Conservation (phyloP, 2,797 vertebrate genomes). For the Distichodus sexfasciatus region DNA sequence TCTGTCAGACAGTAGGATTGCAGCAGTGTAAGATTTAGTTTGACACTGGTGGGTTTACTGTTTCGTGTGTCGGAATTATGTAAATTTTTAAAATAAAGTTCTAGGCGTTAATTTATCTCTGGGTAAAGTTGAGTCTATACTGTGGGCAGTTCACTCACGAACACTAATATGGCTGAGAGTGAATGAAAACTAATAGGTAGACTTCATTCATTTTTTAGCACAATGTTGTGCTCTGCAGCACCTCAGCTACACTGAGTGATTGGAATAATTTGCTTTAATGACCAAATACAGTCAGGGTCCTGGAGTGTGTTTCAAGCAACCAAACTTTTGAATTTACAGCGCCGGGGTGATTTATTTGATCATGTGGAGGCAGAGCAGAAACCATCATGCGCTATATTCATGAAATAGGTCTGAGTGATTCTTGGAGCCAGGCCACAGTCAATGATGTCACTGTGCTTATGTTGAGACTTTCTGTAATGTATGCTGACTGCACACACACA, state of each 20-base stretch:
- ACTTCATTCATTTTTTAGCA: too few species aligned
- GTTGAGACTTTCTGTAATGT: conserved; percentile 52
- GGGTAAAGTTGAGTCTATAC: background rate
- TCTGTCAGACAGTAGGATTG: too few species aligned
- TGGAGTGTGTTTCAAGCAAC: conserved; percentile 10
- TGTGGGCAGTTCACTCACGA: too few species aligned
- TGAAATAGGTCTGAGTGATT: conserved; percentile 45
- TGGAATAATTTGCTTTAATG: conserved; percentile 27
- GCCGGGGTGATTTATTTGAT: conserved; percentile 38
- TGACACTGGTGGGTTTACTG: too few species aligned
- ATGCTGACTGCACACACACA: conserved; percentile 52
- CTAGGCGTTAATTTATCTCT: background rate
- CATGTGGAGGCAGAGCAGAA: conserved; percentile 32
- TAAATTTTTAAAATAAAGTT: too few species aligned
- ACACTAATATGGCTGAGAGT: too few species aligned
- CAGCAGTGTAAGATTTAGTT: too few species aligned
- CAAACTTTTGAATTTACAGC: conserved; percentile 26
- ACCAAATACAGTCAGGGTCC: conserved; percentile 16
- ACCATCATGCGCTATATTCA: conserved; percentile 45
- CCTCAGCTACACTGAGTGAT: background rate
- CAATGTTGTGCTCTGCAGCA: background rate
- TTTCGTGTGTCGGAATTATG: too few species aligned
- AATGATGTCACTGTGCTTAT: conserved; percentile 59
- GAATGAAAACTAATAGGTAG: too few species aligned
- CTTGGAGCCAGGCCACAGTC: conserved; percentile 47